phyloP scores from a whole-genome alignment of 2,888 invertebrate genomes.

The Caenorhabditis doughertyi region DNA sequence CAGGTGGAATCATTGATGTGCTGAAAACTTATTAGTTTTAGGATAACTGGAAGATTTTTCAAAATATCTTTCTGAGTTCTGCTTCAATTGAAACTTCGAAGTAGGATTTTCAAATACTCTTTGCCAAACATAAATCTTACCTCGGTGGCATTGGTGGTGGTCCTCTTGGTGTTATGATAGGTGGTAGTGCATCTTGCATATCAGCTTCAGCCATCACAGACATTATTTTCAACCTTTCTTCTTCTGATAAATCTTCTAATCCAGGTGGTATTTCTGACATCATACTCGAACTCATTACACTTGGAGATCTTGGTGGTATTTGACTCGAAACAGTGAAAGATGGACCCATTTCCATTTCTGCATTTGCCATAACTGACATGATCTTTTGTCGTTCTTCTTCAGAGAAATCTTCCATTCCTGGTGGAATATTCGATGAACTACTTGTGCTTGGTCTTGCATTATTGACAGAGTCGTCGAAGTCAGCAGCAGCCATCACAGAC shows the following conservation, averaged over 20 bases:
- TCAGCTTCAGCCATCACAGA: slow-evolving; percentile 85
- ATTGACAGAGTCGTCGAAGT: slow-evolving; percentile 79
- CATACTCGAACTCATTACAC: slow-evolving; percentile 48
- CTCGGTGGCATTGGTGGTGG: slow-evolving; percentile 28
- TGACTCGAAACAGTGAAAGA: slow-evolving; percentile 12
- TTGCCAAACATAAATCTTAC: slow-evolving; percentile 6
- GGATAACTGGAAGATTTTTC: no score
- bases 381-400: slow-evolving; percentile 86
- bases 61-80: no score
- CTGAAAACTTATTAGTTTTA: slow-evolving; percentile 6
- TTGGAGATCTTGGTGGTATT: slow-evolving; percentile 48
- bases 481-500: slow-evolving; percentile 87
- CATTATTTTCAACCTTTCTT: slow-evolving; percentile 86
- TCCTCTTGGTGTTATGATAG: slow-evolving; percentile 20
- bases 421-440: slow-evolving; percentile 68
- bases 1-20: slow-evolving; percentile 72
- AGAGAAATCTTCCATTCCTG: slow-evolving; percentile 84
- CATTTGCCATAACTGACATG: slow-evolving; percentile 85
- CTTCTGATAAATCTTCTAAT: slow-evolving; percentile 84
- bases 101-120: no score
- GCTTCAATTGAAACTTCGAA: no score
- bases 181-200: slow-evolving; percentile 49
- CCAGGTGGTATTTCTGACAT: slow-evolving; percentile 55
- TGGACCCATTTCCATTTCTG: slow-evolving; percentile 59
- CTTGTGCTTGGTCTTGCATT: slow-evolving; percentile 46